Conservation (phyloP, 1,140 invertebrate species). For the Sipha flava region DNA sequence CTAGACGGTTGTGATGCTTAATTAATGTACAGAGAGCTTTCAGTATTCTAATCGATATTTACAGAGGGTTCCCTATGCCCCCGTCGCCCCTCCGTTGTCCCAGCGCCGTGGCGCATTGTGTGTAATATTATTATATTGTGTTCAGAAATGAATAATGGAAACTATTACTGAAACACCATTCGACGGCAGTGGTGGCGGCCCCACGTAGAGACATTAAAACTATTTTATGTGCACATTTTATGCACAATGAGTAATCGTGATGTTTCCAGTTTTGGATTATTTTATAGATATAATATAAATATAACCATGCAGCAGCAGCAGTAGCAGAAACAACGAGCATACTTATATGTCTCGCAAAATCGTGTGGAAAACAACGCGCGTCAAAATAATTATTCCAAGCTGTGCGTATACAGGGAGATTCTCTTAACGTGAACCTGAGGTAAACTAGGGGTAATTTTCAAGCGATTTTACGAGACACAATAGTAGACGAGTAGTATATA, state of each 20-base stretch:
- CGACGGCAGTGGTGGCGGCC: background rate
- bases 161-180: conserved; percentile 16
- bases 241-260: background rate
- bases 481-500: too few species aligned
- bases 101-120: background rate
- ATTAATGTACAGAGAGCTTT: conserved; percentile 30
- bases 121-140: background rate
- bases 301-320: too few species aligned
- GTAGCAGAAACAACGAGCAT: background rate
- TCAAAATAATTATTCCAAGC: too few species aligned
- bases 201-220: conserved; percentile 7
- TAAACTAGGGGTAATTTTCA: too few species aligned
- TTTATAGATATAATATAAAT: background rate
- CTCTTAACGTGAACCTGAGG: too few species aligned
- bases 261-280: background rate
- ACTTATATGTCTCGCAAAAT: background rate
- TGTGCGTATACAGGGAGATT: too few species aligned
- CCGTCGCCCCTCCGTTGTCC: too few species aligned
- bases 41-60: conserved; percentile 28
- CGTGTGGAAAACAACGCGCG: background rate
- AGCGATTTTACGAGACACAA: too few species aligned
- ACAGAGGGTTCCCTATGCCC: conserved; percentile 17
- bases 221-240: conserved; percentile 14
- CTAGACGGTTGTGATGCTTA: conserved; percentile 11
- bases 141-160: conserved; percentile 31